Conservation (phyloP, 2,113 vertebrate genomes). For the Channa maculata region DNA sequence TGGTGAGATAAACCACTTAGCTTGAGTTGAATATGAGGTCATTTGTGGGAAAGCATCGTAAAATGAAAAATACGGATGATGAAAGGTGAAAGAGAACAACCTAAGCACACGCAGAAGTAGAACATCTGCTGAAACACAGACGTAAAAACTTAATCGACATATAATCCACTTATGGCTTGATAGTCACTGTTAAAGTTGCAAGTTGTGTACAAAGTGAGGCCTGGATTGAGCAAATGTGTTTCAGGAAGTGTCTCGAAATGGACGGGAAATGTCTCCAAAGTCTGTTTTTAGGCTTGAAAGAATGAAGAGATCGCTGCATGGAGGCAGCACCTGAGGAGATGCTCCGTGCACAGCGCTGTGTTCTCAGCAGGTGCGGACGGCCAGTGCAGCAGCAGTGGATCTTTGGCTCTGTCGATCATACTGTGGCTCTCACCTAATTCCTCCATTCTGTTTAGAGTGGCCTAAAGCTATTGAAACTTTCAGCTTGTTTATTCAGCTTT, state of each 20-base stretch:
- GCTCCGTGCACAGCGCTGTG: conserved; percentile 25
- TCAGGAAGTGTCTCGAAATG: conserved; percentile 19
- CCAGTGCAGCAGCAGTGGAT: conserved; percentile 7
- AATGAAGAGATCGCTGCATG: conserved; percentile 23
- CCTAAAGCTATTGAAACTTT: conserved; percentile 17
- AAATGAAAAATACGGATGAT: conserved; percentile 42
- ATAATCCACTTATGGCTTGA: neutral
- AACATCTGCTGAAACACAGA: conserved; percentile 19
- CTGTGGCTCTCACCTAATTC: conserved; percentile 8
- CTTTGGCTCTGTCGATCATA: neutral
- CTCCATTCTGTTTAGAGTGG: conserved; percentile 3
- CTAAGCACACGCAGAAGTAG: neutral
- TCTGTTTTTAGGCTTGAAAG: too few species aligned
- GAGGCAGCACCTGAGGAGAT: conserved; percentile 59
- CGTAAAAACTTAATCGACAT: too few species aligned
- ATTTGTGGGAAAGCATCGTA: conserved; percentile 49
- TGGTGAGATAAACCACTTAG: conserved; percentile 14
- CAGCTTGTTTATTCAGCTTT: conserved; percentile 23
- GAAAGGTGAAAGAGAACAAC: conserved; percentile 16
- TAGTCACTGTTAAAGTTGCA: conserved; percentile 40
- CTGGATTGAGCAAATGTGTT: conserved; percentile 29
- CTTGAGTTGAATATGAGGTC: conserved; percentile 37
- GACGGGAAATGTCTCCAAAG: conserved; percentile 25
- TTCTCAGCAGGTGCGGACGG: conserved; percentile 42
- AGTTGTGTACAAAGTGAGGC: conserved; percentile 28